Evolutionary conservation across 2,888 invertebrate species (phyloP), one percentile per base, ranked within the genome.

Genomic region (Apotomis capreana): DNA sequence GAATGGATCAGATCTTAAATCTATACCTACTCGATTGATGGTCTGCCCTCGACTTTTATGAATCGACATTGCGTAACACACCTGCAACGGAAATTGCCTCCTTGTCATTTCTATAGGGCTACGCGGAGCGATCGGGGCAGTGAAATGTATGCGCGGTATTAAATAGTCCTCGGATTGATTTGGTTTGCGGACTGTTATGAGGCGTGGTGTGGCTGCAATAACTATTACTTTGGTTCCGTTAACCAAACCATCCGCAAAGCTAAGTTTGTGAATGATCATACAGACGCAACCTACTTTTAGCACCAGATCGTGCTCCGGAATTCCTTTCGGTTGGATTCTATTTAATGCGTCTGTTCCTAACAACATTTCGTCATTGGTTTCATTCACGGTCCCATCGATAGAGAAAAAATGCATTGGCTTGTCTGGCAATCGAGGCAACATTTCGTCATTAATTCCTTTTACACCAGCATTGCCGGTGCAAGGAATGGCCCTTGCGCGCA

Each of bases 21-120:
- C 73, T 5, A 74, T 60, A 8, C 74, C 74, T 46, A 73, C 72
- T 8, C 74, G 62, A 51, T 49, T 51, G 57, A 72, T 73, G 15
- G 74, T 74, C 52, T 74, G 74, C 37, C 74, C 74, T 26, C 70
- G 74, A 46, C 71, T 68, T 65, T 73, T 75, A 40, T 75, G 75
- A 55, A 74, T 69, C 2, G 75, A 74, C 75, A 75, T 75, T 1
- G 74, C 74, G 63, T 75, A 74, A 58, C 68, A 59, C 55, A 62
- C 57, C 57, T 69, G 71, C 37, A 75, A 67, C 1, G 74, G 74
- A 44, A 75, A 75, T 49, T 75, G 75, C 12, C 67, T 62, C 55
- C 75, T 65, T 44, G 51, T 26, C 75, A 75, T 70, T 12, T 70
- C 67, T 5, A 70, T 44, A 3, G 73, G 72, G 44, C 73, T 74